phyloP scores from a whole-genome alignment of 1,140 invertebrate genomes.

The Drosophila nigromelanica region DNA sequence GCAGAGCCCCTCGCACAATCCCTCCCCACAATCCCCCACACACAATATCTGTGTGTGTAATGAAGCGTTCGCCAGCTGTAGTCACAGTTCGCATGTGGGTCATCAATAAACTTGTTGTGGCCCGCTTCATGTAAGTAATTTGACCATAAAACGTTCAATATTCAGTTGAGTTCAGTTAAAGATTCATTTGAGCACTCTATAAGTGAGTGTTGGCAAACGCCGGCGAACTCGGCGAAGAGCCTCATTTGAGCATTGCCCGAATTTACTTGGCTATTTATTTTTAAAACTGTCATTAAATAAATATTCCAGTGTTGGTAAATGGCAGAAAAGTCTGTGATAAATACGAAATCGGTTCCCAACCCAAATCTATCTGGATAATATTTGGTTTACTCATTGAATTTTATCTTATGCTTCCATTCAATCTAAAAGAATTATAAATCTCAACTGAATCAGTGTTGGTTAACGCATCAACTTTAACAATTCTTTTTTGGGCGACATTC shows the following conservation, averaged over 20 bases:
- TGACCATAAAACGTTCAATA: conserved; percentile 28
- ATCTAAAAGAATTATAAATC: no score
- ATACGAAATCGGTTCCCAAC: no score
- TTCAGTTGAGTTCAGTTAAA: neutral
- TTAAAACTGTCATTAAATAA: no score
- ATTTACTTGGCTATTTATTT: no score
- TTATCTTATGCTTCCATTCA: no score
- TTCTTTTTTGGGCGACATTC: no score
- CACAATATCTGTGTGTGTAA: conserved; percentile 39
- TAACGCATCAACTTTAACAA: no score
- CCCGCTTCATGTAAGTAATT: conserved; percentile 18
- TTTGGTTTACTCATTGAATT: no score
- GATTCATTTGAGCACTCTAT: conserved; percentile 5
- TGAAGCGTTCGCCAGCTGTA: conserved; percentile 55
- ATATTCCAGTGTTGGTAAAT: neutral
- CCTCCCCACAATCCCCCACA: no score
- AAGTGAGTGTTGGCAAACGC: conserved; percentile 5
- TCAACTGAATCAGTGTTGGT: no score
- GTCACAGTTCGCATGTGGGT: conserved; percentile 56
- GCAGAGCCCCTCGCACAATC: neutral
- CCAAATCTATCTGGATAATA: no score
- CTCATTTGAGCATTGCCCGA: no score
- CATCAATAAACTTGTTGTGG: conserved; percentile 54
- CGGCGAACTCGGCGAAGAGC: neutral
- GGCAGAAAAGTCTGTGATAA: neutral